These are phyloP conservation scores for Argyresthia albistria DNA, from an alignment of 2,888 invertebrate genomes.

Conservation along the genomic window DNA sequence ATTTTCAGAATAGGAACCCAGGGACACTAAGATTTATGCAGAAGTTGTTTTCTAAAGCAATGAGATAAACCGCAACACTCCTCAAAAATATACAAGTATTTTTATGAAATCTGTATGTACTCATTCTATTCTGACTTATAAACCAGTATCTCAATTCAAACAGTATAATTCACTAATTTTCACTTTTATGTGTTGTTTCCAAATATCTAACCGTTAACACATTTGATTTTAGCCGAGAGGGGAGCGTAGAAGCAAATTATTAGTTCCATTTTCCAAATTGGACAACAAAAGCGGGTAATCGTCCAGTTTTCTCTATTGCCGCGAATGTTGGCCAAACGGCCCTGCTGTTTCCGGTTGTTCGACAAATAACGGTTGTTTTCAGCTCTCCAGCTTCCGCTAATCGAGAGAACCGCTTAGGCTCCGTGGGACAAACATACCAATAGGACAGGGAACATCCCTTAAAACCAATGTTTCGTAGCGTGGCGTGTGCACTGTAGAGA, in stretches of 20 bases:
- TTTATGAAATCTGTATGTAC: not conserved
- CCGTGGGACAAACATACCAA: constrained; percentile 13
- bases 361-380: constrained; percentile 37
- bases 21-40: too few species aligned
- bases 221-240: constrained; percentile 70
- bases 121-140: not conserved
- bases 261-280: constrained; percentile 25
- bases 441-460: constrained; percentile 23
- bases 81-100: not conserved
- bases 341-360: constrained; percentile 23
- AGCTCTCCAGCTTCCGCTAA: constrained; percentile 50
- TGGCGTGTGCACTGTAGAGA: not conserved
- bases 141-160: not conserved
- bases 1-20: too few species aligned
- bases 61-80: too few species aligned
- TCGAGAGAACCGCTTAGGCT: constrained; percentile 40
- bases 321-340: constrained; percentile 30
- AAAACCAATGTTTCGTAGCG: not conserved
- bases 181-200: constrained; percentile 16
- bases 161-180: constrained; percentile 3
- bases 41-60: too few species aligned
- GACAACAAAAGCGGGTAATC: constrained; percentile 56
- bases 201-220: constrained; percentile 45
- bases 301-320: constrained; percentile 28
- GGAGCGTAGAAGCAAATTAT: constrained; percentile 56